Conservation (phyloP, 2,797 vertebrate genomes). For the Poecile montanus region DNA sequence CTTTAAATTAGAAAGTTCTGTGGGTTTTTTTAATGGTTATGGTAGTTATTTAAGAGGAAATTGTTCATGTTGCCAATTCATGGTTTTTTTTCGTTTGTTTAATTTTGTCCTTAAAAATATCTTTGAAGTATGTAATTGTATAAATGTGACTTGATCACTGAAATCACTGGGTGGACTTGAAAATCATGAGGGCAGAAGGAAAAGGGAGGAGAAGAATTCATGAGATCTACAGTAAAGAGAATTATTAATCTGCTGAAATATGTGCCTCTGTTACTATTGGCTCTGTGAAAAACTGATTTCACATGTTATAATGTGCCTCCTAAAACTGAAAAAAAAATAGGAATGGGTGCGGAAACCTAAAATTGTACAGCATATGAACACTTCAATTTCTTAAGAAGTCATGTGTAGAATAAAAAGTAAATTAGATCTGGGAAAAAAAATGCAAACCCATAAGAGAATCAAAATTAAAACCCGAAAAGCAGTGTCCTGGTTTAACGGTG, state of each 20-base stretch:
- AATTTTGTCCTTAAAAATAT: conserved; percentile 35
- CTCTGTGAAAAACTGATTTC: conserved; percentile 52
- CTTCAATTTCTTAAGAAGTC: conserved; percentile 33
- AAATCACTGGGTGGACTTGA: conserved; percentile 51
- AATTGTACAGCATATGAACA: conserved; percentile 6
- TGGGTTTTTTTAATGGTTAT: neutral
- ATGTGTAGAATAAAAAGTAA: conserved; percentile 38
- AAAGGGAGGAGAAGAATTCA: conserved; percentile 57
- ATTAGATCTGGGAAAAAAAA: conserved; percentile 45
- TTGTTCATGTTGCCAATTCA: neutral
- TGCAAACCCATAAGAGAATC: conserved; percentile 17
- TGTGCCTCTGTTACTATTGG: conserved; percentile 40
- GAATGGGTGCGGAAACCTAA: conserved; percentile 46
- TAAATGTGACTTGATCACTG: conserved; percentile 37
- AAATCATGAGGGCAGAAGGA: conserved; percentile 26
- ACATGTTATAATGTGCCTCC: conserved; percentile 28
- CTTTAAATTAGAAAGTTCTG: neutral
- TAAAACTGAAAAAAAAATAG: conserved; percentile 49
- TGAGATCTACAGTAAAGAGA: conserved; percentile 57
- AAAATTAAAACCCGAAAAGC: conserved; percentile 40
- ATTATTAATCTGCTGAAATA: conserved; percentile 68
- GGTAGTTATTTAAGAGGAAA: conserved; percentile 28
- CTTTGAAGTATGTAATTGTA: conserved; percentile 52
- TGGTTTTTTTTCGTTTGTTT: neutral
- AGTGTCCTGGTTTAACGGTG: neutral